A percentile compares a stretch with the other conserved stretches of the same genome.
phyloP scores from a whole-genome alignment of 2,888 invertebrate species.

The Agriopis leucophaearia region DNA sequence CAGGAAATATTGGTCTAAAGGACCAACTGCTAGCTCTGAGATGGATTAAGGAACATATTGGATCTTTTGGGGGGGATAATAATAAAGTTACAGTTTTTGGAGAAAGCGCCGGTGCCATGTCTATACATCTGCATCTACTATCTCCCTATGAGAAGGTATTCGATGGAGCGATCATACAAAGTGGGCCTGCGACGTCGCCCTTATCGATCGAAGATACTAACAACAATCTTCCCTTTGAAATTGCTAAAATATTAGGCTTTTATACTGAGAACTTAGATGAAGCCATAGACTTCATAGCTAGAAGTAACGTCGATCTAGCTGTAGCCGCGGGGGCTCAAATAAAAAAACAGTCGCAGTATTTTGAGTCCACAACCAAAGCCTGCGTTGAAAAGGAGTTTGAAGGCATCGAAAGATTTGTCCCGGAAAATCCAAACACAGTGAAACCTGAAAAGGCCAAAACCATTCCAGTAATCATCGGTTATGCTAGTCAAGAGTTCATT shows the following conservation, averaged over 20 bases:
- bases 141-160: slow-evolving; percentile 51
- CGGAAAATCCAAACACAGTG: slow-evolving; percentile 24
- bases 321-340: slow-evolving; percentile 8
- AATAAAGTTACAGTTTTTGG: slow-evolving; percentile 54
- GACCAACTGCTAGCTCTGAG: slow-evolving; percentile 55
- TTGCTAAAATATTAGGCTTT: slow-evolving; percentile 29
- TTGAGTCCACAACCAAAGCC: slow-evolving; percentile 30
- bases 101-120: slow-evolving; percentile 55
- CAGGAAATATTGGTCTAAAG: slow-evolving; percentile 59
- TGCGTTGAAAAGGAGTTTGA: slow-evolving; percentile 41
- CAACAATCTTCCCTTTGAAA: slow-evolving; percentile 20
- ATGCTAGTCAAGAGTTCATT: slow-evolving; percentile 24
- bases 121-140: slow-evolving; percentile 51
- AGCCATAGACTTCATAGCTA: slow-evolving; percentile 38
- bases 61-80: slow-evolving; percentile 56
- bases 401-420: slow-evolving; percentile 37
- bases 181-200: slow-evolving; percentile 36
- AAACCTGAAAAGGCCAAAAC: slow-evolving; percentile 20
- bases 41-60: slow-evolving; percentile 59
- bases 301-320: slow-evolving; percentile 25
- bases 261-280: slow-evolving; percentile 33
- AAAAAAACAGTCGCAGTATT: slow-evolving; percentile 17
- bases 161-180: slow-evolving; percentile 46
- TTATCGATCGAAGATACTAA: slow-evolving; percentile 16
- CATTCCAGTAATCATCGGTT: slow-evolving; percentile 27